A percentile compares a stretch with the other conserved stretches of the same genome.
phyloP scores from a whole-genome alignment of 2,797 vertebrate genomes.

The Vipera ursinii region DNA sequence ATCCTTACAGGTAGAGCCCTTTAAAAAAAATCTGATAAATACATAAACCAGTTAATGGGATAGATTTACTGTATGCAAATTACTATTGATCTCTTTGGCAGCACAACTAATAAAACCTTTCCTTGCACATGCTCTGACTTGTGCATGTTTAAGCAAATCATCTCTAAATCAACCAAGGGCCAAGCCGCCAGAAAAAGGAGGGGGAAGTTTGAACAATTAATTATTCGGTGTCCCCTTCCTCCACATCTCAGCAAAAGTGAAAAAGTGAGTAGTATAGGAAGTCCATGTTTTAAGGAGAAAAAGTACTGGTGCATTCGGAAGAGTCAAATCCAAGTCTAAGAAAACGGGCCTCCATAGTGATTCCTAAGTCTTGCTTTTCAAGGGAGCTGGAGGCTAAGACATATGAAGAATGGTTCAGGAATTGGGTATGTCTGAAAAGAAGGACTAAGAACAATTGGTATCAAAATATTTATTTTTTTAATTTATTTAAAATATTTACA shows the following conservation, averaged over 20 bases:
- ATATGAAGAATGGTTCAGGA: not conserved
- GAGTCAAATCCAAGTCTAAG: not conserved
- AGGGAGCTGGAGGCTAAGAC: not conserved
- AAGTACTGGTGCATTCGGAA: not conserved
- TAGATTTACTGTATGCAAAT: conserved; percentile 71
- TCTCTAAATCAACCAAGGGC: conserved; percentile 66
- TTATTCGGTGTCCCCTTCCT: conserved; percentile 13
- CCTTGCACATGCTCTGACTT: conserved; percentile 54
- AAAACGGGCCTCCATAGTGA: not conserved
- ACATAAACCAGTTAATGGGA: conserved; percentile 67
- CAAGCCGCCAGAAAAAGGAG: conserved; percentile 27
- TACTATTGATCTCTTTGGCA: conserved; percentile 65
- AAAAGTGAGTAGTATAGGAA: not conserved
- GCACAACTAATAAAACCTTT: conserved; percentile 59
- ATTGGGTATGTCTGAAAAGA: not conserved
- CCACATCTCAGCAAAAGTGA: not conserved
- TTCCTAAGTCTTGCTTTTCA: not conserved
- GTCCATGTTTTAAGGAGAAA: not conserved
- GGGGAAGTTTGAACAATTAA: conserved; percentile 55
- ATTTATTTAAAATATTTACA: too few relatives aligned
- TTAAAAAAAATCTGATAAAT: conserved; percentile 69
- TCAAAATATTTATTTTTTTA: not conserved
- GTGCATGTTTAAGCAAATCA: conserved; percentile 65
- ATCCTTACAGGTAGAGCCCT: conserved; percentile 8
- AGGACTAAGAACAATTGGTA: not conserved